Base-by-base conservation (phyloP, 2,888 invertebrate species). In the Lochmaea capreae region DNA sequence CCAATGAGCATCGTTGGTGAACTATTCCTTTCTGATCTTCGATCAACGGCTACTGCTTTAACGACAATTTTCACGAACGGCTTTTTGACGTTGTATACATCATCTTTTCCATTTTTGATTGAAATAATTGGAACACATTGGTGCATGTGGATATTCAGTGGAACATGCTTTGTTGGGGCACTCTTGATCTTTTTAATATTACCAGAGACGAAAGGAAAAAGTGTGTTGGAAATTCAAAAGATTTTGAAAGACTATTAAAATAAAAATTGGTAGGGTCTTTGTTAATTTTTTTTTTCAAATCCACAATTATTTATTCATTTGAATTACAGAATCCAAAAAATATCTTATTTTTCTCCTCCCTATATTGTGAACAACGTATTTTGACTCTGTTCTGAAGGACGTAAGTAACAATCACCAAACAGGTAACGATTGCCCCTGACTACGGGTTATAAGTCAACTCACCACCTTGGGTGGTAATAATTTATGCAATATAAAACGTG, bases 201-300 rank as follows among this genome's bases (percentile, higher is more conserved):
- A 22, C 70, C 70, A 3, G 70, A 70, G 42, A 70, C 70, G 0
- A 70, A 63, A 46, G 70, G 70, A n/a, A 70, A 70, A 57, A 63
- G 70, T 43, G 57, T 57, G 3, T 9, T 18, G 9, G 63, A 70
- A 57, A 70, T 70, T 22, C 67, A 59, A 46, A 18, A 59, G 16
- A 67, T 67, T 9, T 43, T 67, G 9, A 39, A 22, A n/a, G 14
- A 67, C 10, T 67, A 59, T 67, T 67, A 46, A 67, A 54, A 54
- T 54, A 54, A 54, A 54, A 54, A 46, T 12, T 12, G 11, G 12
- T 12, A 12, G 5, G 46, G 33, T 8, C 33, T 33, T n/a, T n/a
- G n/a, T n/a, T 46, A 46, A 46, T 46, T 46, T 0, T 11, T 46
- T 46, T 46, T 46, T 12, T 46, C 5, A 1, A 14, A 12, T 11